Conservation (phyloP, 2,888 invertebrate species). For the Pristionchus japonicus region DNA sequence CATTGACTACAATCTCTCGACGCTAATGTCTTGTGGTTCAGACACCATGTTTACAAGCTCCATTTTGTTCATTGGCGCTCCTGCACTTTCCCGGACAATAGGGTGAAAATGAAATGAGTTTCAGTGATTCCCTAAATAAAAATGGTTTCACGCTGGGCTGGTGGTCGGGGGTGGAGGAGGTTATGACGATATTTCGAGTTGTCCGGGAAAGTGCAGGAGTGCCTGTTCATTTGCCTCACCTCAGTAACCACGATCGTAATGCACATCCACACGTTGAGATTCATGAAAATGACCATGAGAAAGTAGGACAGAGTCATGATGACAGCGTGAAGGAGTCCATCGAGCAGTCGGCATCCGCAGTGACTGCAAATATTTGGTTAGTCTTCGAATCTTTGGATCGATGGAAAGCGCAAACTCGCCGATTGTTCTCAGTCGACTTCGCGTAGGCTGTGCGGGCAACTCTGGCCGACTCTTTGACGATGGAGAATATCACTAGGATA, state of each 20-base stretch:
- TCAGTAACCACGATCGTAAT: background rate
- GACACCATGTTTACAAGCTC: too few relatives aligned
- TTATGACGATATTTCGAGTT: too few relatives aligned
- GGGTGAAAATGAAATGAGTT: too few relatives aligned
- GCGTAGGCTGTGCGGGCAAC: background rate
- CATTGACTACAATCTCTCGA: too few relatives aligned
- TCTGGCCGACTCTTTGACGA: background rate
- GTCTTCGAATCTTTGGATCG: too few relatives aligned
- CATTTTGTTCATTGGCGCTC: too few relatives aligned
- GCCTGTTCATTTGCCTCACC: background rate
- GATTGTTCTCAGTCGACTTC: background rate
- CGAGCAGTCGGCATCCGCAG: background rate
- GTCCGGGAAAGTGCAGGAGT: too few relatives aligned
- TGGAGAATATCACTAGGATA: background rate
- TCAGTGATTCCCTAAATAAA: too few relatives aligned
- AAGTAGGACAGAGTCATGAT: background rate
- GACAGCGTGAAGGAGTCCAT: background rate
- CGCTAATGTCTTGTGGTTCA: too few relatives aligned
- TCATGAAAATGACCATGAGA: conserved; percentile 27
- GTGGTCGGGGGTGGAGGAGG: too few relatives aligned
- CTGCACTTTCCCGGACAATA: too few relatives aligned
- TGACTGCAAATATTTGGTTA: background rate
- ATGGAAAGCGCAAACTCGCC: background rate
- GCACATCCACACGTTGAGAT: conserved; percentile 24
- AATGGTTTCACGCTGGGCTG: too few relatives aligned